phyloP scores from a whole-genome alignment of 2,888 invertebrate species.

The Pristionchus arcanus region DNA sequence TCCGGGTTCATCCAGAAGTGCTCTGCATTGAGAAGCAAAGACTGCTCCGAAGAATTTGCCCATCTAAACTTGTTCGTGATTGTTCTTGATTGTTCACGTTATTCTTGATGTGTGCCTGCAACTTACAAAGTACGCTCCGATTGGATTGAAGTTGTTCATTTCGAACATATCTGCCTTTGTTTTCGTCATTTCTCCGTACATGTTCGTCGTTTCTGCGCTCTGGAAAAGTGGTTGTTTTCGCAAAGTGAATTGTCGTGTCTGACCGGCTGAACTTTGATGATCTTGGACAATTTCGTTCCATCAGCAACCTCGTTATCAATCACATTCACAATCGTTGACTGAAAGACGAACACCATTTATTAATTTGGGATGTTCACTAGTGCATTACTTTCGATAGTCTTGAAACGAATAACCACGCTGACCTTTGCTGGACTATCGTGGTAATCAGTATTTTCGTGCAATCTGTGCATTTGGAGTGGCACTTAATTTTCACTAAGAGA shows the following conservation, averaged over 20 bases:
- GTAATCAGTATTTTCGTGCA: background rate
- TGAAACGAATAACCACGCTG: too few relatives aligned
- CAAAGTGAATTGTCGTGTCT: background rate
- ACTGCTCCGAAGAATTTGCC: conserved; percentile 15
- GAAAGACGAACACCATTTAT: background rate
- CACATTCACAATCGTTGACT: background rate
- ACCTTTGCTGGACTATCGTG: too few relatives aligned
- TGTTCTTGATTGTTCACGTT: too few relatives aligned
- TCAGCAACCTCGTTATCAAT: background rate
- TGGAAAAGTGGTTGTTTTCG: background rate
- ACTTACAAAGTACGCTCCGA: background rate
- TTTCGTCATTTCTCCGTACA: conserved; percentile 4
- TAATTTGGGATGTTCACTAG: too few relatives aligned
- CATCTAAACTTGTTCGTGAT: background rate
- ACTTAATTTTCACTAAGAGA: background rate
- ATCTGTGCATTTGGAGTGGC: background rate
- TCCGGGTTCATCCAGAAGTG: conserved; percentile 37
- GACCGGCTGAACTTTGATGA: conserved; percentile 20
- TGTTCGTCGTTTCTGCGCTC: background rate
- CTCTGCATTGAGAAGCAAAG: background rate
- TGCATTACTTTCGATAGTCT: too few relatives aligned
- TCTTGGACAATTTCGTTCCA: conserved; percentile 24
- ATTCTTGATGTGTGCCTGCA: too few relatives aligned
- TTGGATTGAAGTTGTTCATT: conserved; percentile 32
- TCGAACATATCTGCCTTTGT: background rate